A percentile compares a stretch with the other conserved stretches of the same genome.
phyloP scores from a whole-genome alignment of 2,888 invertebrate species.

The Acronicta leporina region DNA sequence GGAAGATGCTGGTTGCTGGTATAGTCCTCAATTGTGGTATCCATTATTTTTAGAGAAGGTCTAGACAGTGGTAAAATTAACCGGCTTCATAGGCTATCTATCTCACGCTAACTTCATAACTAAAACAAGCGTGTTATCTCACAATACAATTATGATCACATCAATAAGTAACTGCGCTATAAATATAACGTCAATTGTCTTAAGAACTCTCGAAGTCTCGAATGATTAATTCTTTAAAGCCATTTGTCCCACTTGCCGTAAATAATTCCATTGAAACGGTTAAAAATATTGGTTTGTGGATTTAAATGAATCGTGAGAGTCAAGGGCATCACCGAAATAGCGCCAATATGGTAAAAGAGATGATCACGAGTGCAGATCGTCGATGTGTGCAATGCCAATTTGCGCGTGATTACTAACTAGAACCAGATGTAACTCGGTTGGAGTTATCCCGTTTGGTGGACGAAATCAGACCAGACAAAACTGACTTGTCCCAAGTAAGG shows the following conservation, averaged over 20 bases:
- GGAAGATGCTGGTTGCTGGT: no score
- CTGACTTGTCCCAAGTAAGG: slow-evolving; percentile 9
- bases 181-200: background rate
- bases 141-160: background rate
- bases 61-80: background rate
- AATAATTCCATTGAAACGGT: background rate
- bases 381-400: slow-evolving; percentile 72
- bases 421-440: slow-evolving; percentile 60
- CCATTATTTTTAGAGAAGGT: no score
- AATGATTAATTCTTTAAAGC: background rate
- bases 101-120: background rate
- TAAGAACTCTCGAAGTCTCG: background rate
- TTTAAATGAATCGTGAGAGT: slow-evolving; percentile 23
- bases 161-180: background rate
- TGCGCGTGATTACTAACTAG: slow-evolving; percentile 64
- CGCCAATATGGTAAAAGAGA: slow-evolving; percentile 35
- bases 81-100: background rate
- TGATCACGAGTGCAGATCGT: slow-evolving; percentile 59
- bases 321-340: slow-evolving; percentile 6
- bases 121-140: background rate
- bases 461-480: slow-evolving; percentile 3
- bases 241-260: background rate
- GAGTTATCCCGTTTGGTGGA: slow-evolving; percentile 29
- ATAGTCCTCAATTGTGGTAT: no score
- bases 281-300: background rate